Percentiles rank a stretch among this genome's conserved stretches.
phyloP scores from a whole-genome alignment of 2,888 invertebrate genomes.

The Andrena trimmerana region DNA sequence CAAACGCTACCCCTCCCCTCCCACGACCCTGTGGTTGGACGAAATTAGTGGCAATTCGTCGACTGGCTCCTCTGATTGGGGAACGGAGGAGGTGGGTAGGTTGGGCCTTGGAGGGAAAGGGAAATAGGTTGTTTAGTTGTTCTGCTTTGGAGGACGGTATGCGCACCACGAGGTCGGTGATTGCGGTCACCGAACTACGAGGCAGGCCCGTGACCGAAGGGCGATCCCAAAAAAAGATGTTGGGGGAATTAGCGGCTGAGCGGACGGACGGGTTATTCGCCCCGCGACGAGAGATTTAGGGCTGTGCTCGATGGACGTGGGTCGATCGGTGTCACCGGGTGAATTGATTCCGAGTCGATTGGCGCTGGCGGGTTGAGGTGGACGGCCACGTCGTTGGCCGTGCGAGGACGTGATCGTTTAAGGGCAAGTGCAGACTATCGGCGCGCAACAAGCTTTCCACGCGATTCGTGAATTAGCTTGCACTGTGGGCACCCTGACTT shows the following conservation, averaged over 20 bases:
- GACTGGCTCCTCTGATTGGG: not conserved
- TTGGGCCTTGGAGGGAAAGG: not conserved
- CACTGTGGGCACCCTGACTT: too few species aligned
- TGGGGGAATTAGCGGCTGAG: not conserved
- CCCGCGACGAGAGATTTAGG: not conserved
- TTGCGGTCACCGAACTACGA: not conserved
- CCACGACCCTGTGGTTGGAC: not conserved
- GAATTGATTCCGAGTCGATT: conserved; percentile 1
- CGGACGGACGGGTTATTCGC: not conserved
- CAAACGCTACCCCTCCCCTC: not conserved
- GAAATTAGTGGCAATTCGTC: conserved; percentile 19
- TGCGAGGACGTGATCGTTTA: not conserved
- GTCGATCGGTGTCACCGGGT: conserved; percentile 1
- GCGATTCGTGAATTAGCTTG: too few species aligned
- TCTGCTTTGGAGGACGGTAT: conserved; percentile 8
- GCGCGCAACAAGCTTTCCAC: too few species aligned
- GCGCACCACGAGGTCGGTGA: conserved; percentile 22
- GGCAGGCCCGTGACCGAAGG: not conserved
- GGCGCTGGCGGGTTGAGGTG: not conserved
- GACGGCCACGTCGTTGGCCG: not conserved
- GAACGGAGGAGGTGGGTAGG: not conserved
- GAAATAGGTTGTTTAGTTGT: not conserved
- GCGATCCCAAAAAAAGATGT: not conserved
- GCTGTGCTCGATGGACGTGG: not conserved
- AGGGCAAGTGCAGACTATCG: too few species aligned